Percentiles rank a stretch among this genome's conserved stretches.
Evolutionary conservation across 2,888 invertebrate species (phyloP).

Genomic region (Abrostola triplasia): DNA sequence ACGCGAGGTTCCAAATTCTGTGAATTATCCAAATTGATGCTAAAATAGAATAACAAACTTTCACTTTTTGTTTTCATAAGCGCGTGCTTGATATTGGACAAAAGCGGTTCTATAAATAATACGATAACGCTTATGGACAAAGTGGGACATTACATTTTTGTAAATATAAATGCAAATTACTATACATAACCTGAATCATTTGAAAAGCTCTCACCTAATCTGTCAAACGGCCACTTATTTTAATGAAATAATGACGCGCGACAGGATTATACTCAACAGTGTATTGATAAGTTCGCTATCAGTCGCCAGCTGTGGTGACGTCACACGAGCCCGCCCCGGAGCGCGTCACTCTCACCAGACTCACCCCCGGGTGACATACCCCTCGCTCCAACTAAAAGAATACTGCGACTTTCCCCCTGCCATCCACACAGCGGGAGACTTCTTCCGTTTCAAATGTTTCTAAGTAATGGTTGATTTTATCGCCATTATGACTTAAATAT

Average conservation of each 20-base stretch:
- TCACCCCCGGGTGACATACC: constrained; percentile 51
- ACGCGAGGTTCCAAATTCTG: constrained; percentile 30
- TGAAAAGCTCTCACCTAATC: constrained; percentile 9
- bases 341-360: constrained; percentile 71
- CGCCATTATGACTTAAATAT: constrained; percentile 15
- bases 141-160: constrained; percentile 40
- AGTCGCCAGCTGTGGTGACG: constrained; percentile 78
- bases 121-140: constrained; percentile 35
- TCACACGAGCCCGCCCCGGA: constrained; percentile 70
- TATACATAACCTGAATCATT: not conserved
- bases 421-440: constrained; percentile 49
- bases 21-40: constrained; percentile 56
- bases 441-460: constrained; percentile 14
- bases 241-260: constrained; percentile 32
- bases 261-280: constrained; percentile 21
- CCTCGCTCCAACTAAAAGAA: constrained; percentile 57
- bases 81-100: constrained; percentile 60
- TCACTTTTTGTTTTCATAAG: constrained; percentile 66
- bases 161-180: constrained; percentile 8
- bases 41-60: constrained; percentile 64
- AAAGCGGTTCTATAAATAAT: constrained; percentile 70
- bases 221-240: constrained; percentile 14
- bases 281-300: constrained; percentile 70
- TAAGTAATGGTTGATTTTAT: constrained; percentile 15
- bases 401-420: constrained; percentile 48